Conservation (phyloP, 2,113 vertebrate genomes). For the Camelus bactrianus region DNA sequence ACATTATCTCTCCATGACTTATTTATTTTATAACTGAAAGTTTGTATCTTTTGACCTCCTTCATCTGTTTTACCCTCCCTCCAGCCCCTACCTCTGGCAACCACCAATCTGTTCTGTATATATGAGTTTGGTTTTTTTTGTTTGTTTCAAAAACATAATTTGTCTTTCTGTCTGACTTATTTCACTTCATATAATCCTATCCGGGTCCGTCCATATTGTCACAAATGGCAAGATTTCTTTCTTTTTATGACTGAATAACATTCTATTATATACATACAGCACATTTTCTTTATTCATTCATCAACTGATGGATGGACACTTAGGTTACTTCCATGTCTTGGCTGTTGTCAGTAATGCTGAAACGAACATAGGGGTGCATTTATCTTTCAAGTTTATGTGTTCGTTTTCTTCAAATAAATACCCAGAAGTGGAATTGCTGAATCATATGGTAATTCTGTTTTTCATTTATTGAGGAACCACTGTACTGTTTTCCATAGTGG, state of each 20-base stretch:
- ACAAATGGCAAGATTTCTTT: background rate
- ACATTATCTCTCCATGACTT: background rate
- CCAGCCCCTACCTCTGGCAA: background rate
- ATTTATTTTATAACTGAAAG: background rate
- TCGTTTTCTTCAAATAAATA: background rate
- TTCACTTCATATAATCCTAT: background rate
- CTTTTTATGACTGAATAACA: background rate
- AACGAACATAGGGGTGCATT: background rate
- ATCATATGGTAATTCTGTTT: background rate
- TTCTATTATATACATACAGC: background rate
- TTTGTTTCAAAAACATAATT: background rate
- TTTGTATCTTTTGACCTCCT: background rate
- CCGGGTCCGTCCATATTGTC: background rate
- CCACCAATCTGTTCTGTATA: background rate
- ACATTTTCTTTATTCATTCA: background rate
- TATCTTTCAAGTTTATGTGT: background rate
- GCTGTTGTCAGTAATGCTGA: background rate
- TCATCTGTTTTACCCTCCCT: background rate
- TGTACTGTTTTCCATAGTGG: background rate
- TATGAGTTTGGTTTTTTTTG: background rate
- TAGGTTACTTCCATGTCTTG: background rate
- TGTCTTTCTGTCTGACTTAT: background rate
- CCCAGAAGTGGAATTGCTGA: background rate
- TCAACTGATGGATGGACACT: background rate
- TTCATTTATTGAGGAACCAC: background rate